Evolutionary conservation across 2,113 vertebrate species (phyloP), one percentile per base, ranked within the genome.

Genomic region (Alaudala cheleensis): DNA sequence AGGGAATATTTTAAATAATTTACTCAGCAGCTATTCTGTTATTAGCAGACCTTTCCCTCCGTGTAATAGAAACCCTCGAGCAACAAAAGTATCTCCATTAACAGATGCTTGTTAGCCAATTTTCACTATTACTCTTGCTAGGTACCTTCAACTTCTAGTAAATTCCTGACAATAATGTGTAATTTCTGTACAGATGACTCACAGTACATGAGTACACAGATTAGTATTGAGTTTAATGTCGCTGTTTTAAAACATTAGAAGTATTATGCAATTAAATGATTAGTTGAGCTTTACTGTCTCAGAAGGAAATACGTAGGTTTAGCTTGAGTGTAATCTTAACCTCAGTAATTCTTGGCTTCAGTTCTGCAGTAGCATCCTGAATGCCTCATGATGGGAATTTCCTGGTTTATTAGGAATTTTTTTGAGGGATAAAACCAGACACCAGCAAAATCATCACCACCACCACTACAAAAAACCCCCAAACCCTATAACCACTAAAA

Each of bases 131-230:
- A 45, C n/a, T 95, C 93, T 90, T 51, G 54, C 31, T 37, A 12
- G 22, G n/a, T 73, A 25, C 14, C 64, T 86, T 74, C 69, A 61
- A 39, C 34, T 88, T 66, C 71, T 58, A 93, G 78, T 72, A 90
- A 77, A 45, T 86, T 92, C 86, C 56, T 54, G 44, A 79, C 82
- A 60, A 33, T 86, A 64, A 47, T 33, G 34, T 90, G 95, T 86
- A 72, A 93, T 93, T 88, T 96, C 95, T 88, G 34, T 79, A 84
- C 61, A 64, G 39, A 33, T 95, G 93, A 96, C 72, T 94, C 95
- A 95, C 25, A 0, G 25, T 86, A 50, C 71, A 26, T 2, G 12
- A 85, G 69, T 95, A 94, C 82, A 84, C 25, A 78, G 67, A 95
- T 92, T 86, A 95, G 64, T 81, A 37, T 23, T 31, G 42, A n/a